Evolutionary conservation across 2,888 invertebrate genomes (phyloP).

Genomic region (Torymus aiolomorphi): DNA sequence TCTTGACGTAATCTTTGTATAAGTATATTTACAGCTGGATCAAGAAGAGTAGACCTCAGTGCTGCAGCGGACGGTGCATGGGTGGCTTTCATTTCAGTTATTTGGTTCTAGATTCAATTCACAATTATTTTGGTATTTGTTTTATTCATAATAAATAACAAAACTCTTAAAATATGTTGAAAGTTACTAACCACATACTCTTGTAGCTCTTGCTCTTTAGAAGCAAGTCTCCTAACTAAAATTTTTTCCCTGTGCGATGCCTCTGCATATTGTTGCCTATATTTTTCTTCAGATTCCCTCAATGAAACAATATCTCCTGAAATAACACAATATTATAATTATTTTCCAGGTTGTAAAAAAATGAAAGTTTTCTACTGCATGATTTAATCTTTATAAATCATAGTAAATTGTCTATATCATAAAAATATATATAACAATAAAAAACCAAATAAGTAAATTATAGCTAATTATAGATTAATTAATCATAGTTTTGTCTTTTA

Average conservation of each 20-base stretch:
- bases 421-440: no score
- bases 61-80: constrained; percentile 87
- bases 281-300: constrained; percentile 87
- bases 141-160: constrained; percentile 7
- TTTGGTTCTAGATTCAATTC: constrained; percentile 85
- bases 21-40: constrained; percentile 96
- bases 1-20: constrained; percentile 94
- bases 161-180: no score
- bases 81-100: constrained; percentile 93
- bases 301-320: constrained; percentile 84
- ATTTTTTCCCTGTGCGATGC: constrained; percentile 94
- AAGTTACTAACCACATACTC: constrained; percentile 90
- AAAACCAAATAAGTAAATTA: no score
- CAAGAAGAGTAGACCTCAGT: constrained; percentile 89
- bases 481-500: no score
- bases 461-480: no score
- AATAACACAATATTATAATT: constrained; percentile 67
- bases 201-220: constrained; percentile 97
- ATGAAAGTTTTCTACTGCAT: constrained; percentile 2
- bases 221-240: constrained; percentile 92
- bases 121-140: constrained; percentile 9
- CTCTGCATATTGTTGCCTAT: constrained; percentile 89
- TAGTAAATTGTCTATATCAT: constrained; percentile 1
- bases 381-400: constrained; percentile 31
- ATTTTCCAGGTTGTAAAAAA: constrained; percentile 16